Conservation (phyloP, 2,797 vertebrate genomes). For the Semotilus atromaculatus region DNA sequence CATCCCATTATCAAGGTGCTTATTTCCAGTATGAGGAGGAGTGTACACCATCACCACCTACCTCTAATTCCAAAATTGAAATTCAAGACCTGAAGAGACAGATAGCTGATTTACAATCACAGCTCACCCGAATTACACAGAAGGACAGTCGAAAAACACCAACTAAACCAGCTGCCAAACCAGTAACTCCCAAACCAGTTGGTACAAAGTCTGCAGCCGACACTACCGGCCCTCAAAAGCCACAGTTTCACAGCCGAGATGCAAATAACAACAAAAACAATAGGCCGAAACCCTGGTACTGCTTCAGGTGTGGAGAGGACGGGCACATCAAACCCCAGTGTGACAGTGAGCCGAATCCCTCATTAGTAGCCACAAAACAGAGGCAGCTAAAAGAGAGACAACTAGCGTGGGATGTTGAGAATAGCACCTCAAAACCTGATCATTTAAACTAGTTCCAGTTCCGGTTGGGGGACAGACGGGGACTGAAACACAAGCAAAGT, state of each 20-base stretch:
- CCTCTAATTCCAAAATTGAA: neutral
- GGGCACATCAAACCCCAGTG: conserved; percentile 38
- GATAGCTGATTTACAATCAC: neutral
- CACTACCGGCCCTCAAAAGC: no score
- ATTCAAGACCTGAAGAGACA: neutral
- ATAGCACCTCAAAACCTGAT: neutral
- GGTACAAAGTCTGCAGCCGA: neutral
- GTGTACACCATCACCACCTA: neutral
- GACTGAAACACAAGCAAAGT: neutral
- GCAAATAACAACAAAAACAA: neutral
- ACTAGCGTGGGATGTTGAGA: neutral
- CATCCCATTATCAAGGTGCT: neutral
- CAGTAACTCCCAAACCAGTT: neutral
- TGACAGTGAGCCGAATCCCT: conserved; percentile 37
- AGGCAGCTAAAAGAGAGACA: conserved; percentile 4
- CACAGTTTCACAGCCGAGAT: neutral
- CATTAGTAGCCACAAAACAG: conserved; percentile 37
- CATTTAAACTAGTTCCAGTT: neutral
- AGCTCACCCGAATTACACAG: neutral
- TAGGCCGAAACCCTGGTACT: conserved; percentile 37
- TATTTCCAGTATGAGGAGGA: neutral
- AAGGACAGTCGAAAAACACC: neutral
- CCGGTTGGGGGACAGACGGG: neutral
- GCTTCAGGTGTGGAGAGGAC: conserved; percentile 48
- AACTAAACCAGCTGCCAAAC: neutral